These are phyloP conservation scores for Gymnocephalus cernua DNA, from an alignment of 2,113 vertebrate species.

Conservation along the genomic window DNA sequence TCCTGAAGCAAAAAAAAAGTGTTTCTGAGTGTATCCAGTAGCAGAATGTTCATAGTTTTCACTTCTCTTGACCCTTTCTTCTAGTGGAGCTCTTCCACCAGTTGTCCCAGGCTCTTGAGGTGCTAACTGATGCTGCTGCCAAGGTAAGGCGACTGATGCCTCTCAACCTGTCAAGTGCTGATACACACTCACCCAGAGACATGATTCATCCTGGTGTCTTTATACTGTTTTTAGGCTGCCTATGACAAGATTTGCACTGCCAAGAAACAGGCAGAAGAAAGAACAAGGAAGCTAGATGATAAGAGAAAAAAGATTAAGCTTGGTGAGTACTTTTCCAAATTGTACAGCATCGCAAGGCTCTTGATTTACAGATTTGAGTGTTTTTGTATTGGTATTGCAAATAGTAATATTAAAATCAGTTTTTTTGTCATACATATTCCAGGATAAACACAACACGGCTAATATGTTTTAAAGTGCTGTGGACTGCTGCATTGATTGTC, in stretches of 20 bases:
- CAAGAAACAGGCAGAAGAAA: slow-evolving; percentile 92
- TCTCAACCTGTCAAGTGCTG: neutral
- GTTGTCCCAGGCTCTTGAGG: slow-evolving; percentile 95
- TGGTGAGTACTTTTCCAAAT: slow-evolving; percentile 83
- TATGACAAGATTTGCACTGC: slow-evolving; percentile 93
- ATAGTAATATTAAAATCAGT: neutral
- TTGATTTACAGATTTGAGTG: neutral
- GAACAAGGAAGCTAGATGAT: slow-evolving; percentile 91
- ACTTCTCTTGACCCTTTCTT: slow-evolving; percentile 32
- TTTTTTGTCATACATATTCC: neutral
- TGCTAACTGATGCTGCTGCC: slow-evolving; percentile 93
- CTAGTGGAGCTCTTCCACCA: slow-evolving; percentile 95
- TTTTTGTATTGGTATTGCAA: neutral
- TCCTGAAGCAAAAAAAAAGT: neutral
- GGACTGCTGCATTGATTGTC: neutral
- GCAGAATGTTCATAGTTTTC: neutral
- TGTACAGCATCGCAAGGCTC: neutral
- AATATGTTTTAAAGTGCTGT: no score
- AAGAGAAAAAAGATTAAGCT: slow-evolving; percentile 97
- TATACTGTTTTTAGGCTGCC: slow-evolving; percentile 85
- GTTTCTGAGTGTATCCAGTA: neutral
- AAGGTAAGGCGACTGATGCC: slow-evolving; percentile 85
- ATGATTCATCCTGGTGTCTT: slow-evolving; percentile 16
- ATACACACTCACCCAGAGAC: slow-evolving; percentile 9
- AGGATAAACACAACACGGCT: neutral